phyloP scores from a whole-genome alignment of 2,888 invertebrate species.

The Zaprionus bogoriensis region DNA sequence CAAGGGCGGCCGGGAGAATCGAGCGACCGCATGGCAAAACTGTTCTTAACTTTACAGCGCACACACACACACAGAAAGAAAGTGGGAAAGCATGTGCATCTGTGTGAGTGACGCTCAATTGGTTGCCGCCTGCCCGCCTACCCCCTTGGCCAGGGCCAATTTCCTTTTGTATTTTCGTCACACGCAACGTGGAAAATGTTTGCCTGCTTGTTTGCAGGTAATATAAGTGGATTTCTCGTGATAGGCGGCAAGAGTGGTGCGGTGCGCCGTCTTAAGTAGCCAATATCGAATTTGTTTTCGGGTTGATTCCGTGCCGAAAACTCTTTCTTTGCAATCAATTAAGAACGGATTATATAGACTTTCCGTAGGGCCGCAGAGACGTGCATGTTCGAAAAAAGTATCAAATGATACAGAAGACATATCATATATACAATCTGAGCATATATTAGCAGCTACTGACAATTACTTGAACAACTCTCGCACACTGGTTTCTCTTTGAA shows the following conservation, averaged over 20 bases:
- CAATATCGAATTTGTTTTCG: slow-evolving; percentile 26
- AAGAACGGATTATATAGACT: neutral
- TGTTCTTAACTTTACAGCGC: slow-evolving; percentile 46
- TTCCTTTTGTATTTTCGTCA: slow-evolving; percentile 58
- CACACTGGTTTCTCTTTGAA: too few species aligned
- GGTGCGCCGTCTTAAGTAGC: slow-evolving; percentile 27
- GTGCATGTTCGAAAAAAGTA: too few species aligned
- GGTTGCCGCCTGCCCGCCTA: slow-evolving; percentile 31
- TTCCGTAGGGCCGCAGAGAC: too few species aligned
- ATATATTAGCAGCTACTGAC: too few species aligned
- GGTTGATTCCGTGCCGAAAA: too few species aligned
- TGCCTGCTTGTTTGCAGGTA: slow-evolving; percentile 30
- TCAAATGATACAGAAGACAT: too few species aligned
- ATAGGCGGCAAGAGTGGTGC: too few species aligned
- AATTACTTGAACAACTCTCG: too few species aligned
- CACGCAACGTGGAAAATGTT: slow-evolving; percentile 49
- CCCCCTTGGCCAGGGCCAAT: slow-evolving; percentile 33
- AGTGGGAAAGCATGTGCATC: neutral
- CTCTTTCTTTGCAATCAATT: slow-evolving; percentile 17
- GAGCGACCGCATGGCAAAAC: slow-evolving; percentile 46
- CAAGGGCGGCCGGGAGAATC: slow-evolving; percentile 11
- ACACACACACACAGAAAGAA: slow-evolving; percentile 13
- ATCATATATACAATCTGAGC: too few species aligned
- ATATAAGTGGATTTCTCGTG: slow-evolving; percentile 29
- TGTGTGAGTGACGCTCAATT: slow-evolving; percentile 47